phyloP scores from a whole-genome alignment of 30 jellyfish, hydroid and myxozoan species.

The Cassiopea xamachana region DNA sequence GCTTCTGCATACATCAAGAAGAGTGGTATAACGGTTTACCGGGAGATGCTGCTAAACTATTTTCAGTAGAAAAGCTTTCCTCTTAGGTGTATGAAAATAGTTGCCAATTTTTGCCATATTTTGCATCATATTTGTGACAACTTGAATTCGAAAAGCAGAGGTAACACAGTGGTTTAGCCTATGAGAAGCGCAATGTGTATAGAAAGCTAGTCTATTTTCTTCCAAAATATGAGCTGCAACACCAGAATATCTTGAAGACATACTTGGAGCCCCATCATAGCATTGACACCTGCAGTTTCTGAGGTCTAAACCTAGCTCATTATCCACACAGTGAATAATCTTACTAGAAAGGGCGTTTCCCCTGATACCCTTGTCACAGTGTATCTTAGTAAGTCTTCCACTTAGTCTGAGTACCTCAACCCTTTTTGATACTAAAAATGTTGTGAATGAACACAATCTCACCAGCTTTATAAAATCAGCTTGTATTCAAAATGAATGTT shows the following conservation, averaged over 20 bases:
- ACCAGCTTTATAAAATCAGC: not conserved
- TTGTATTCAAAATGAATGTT: not conserved
- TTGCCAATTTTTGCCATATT: slow-evolving; percentile 11
- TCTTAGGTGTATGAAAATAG: slow-evolving; percentile 2
- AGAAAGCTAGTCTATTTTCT: not conserved
- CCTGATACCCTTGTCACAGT: slow-evolving; percentile 10
- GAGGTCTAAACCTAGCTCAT: slow-evolving; percentile 9
- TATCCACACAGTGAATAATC: not conserved
- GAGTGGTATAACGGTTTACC: not conserved
- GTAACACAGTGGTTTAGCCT: slow-evolving; percentile 34
- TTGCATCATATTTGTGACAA: slow-evolving; percentile 10
- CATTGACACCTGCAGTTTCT: slow-evolving; percentile 17
- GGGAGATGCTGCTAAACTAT: not conserved
- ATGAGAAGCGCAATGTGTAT: not conserved
- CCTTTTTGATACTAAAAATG: not conserved
- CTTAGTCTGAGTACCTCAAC: not conserved
- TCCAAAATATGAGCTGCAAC: not conserved
- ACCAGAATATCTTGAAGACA: slow-evolving; percentile 12
- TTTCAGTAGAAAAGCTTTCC: not conserved
- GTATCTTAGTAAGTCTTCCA: not conserved
- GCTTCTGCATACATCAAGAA: slow-evolving; percentile 17
- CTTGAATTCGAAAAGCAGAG: slow-evolving; percentile 21
- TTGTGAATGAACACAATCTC: not conserved
- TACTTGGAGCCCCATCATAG: slow-evolving; percentile 25
- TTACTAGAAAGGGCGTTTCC: slow-evolving; percentile 13